Evolutionary conservation across 2,113 vertebrate species (phyloP).

Genomic region (Gopherus evgoodei): DNA sequence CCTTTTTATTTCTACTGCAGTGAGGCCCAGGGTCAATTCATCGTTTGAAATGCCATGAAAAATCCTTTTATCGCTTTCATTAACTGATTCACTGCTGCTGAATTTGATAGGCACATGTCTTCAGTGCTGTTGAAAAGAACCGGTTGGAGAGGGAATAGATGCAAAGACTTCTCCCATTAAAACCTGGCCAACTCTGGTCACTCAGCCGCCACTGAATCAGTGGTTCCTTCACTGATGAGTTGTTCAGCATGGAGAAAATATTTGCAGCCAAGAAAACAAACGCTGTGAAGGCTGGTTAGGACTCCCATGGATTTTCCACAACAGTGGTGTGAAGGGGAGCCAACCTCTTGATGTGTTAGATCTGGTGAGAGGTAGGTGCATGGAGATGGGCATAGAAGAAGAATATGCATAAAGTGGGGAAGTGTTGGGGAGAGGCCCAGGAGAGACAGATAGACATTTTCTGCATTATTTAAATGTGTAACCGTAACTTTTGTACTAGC

Average conservation of each 20-base stretch:
- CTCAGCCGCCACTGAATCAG: background rate
- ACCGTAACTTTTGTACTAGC: background rate
- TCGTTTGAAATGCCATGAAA: background rate
- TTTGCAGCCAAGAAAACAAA: background rate
- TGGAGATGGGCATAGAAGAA: background rate
- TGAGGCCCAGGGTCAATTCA: constrained; percentile 25
- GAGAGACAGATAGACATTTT: background rate
- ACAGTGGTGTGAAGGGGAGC: background rate
- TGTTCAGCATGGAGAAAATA: background rate
- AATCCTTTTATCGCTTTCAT: background rate
- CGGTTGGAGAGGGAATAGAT: background rate
- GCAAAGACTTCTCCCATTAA: background rate
- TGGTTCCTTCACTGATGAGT: background rate
- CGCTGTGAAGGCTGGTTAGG: background rate
- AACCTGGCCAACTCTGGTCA: background rate
- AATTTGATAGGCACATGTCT: background rate
- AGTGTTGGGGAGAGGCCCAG: no score
- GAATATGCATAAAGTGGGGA: background rate
- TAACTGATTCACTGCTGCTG: constrained; percentile 26
- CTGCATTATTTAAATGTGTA: background rate
- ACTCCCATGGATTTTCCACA: background rate
- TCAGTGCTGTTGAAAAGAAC: background rate
- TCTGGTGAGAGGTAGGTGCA: background rate
- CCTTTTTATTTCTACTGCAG: constrained; percentile 40
- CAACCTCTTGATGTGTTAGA: background rate